Evolutionary conservation across 2,888 invertebrate species (phyloP).

Genomic region (Ectobius pallidus): DNA sequence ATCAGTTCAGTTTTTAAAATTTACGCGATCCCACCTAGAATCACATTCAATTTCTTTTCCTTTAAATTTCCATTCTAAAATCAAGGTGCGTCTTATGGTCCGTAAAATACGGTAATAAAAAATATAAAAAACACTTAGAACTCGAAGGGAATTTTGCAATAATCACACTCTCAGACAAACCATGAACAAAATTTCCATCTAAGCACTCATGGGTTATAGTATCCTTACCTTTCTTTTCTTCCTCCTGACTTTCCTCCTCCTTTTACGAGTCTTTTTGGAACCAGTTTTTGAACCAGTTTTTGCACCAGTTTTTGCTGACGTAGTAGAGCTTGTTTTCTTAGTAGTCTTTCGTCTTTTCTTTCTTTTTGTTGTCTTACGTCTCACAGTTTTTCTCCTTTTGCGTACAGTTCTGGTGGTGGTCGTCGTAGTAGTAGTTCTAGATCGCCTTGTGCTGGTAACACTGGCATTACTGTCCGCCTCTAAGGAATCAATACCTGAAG

Average conservation of each 20-base stretch:
- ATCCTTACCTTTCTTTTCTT: constrained; percentile 39
- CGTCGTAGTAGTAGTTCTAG: constrained; percentile 3
- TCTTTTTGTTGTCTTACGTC: constrained; percentile 38
- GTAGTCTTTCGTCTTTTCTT: constrained; percentile 52
- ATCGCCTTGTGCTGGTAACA: background rate
- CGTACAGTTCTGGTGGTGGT: background rate
- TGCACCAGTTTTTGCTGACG: constrained; percentile 31
- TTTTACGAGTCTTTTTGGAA: constrained; percentile 38
- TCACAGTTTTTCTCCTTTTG: constrained; percentile 1
- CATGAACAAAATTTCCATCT: too few relatives aligned
- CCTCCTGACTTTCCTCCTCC: constrained; percentile 36
- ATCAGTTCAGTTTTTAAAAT: too few relatives aligned
- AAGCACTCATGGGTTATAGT: too few relatives aligned
- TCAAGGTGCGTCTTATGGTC: too few relatives aligned
- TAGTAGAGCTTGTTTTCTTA: constrained; percentile 46
- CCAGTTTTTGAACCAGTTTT: constrained; percentile 13
- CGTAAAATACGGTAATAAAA: too few relatives aligned
- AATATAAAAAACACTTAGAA: too few relatives aligned
- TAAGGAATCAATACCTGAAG: constrained; percentile 54
- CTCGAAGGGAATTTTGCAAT: too few relatives aligned
- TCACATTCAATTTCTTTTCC: too few relatives aligned
- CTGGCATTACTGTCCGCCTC: constrained; percentile 41
- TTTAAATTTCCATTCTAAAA: too few relatives aligned
- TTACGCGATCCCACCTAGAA: too few relatives aligned
- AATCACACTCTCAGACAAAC: too few relatives aligned